These are phyloP conservation scores for Elgaria multicarinata DNA, from an alignment of 2,113 vertebrate species.

Conservation along the genomic window DNA sequence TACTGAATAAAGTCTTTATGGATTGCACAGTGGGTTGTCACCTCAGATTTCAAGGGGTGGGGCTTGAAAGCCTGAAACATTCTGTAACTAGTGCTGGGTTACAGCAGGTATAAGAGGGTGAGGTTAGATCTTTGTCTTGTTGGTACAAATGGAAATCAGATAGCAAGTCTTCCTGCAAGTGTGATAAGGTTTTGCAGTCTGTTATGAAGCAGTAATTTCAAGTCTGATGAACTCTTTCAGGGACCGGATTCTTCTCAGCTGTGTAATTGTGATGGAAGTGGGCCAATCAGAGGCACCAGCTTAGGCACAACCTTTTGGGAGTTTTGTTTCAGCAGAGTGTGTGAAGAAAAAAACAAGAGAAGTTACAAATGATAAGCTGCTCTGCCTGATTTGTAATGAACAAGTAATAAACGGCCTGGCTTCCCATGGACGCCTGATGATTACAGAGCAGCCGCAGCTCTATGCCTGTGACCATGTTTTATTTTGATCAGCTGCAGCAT, in stretches of 20 bases:
- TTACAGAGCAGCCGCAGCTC: constrained; percentile 76
- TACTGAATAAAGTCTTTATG: no score
- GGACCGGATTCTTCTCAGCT: constrained; percentile 84
- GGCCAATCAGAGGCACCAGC: constrained; percentile 82
- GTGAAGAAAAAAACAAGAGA: constrained; percentile 35
- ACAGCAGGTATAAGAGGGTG: not conserved
- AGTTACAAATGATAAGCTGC: constrained; percentile 80
- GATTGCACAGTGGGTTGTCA: no score
- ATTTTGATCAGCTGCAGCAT: constrained; percentile 87
- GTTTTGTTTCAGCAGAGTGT: constrained; percentile 75
- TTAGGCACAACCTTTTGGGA: constrained; percentile 80
- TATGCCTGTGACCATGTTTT: constrained; percentile 83
- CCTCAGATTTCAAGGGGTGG: no score
- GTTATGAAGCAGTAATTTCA: constrained; percentile 77
- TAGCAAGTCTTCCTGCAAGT: constrained; percentile 52
- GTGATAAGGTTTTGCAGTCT: constrained; percentile 60
- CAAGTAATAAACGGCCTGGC: constrained; percentile 82
- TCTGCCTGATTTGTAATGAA: constrained; percentile 86
- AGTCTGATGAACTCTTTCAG: constrained; percentile 81
- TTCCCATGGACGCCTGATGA: constrained; percentile 68
- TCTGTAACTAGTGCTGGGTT: rapidly evolving
- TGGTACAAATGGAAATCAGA: constrained; percentile 5
- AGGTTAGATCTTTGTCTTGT: not conserved
- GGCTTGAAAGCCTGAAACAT: no score
- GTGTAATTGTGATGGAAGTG: constrained; percentile 92